Base-by-base conservation (phyloP, 2,797 vertebrate genomes). In the Antennarius maculatus region DNA sequence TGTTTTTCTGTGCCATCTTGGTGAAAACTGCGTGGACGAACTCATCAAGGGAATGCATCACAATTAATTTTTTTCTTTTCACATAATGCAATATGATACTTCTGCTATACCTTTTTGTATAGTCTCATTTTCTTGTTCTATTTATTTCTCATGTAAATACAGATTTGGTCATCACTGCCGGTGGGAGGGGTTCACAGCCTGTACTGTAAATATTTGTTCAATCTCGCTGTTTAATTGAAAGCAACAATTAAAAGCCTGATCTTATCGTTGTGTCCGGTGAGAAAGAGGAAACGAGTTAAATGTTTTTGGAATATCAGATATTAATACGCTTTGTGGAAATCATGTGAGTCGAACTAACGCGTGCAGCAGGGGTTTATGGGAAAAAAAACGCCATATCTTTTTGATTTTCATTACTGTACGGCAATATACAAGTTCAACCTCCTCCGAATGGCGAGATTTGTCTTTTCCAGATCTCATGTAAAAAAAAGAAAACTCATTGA, bases 111-210 rank as follows among this genome's bases (percentile, higher is more conserved):
- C 23, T 66, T 66, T 71, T 64, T 92, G 85, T 91, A 91, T 86
- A 84, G 77, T 76, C 86, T 77, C 52, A 82, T 84, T 87, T 86
- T 71, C 66, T 77, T 72, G 23, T 79, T 72, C 55, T 48, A 91
- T 93, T 92, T 93, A 90, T 93, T 92, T 91, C 55, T 82, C 66
- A 81, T 89, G 91, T 91, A 86, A 90, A 93, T 92, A 91, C 82
- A 82, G 84, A 83, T 87, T 91, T 90, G 84, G 83, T 83, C 89
- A 88, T 89, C 77, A 80, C 59, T 75, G 80, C 76, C 65, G 77
- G 74, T 41, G 75, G 62, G 69, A 67, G 69, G 61, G 45, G 48
- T 54, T 71, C 66, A 46, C 55, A 76, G 54, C 63, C 85, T 77
- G 74, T 80, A 57, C 51, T 93, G 92, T 94, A 91, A 73, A 93